Base-by-base conservation (phyloP, 1,140 invertebrate species). In the Ceratoteleas bidentatus region DNA sequence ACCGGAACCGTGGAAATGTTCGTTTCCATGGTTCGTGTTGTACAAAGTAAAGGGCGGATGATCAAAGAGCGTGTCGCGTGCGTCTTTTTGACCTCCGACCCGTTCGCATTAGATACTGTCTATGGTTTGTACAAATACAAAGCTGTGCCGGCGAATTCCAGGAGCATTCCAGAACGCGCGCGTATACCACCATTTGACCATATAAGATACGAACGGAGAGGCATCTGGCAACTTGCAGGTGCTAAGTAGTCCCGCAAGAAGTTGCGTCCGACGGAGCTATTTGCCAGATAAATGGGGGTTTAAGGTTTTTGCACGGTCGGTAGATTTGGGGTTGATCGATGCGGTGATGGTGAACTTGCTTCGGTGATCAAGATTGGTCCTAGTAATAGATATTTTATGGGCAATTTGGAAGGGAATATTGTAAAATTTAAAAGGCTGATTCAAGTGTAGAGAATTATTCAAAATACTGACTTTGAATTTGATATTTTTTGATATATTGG, bases 111-210 rank as follows among this genome's bases (percentile, higher is more conserved):
- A 40, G 14, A 32, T 32, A 50, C 0, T 60, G 34, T 57, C 33
- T 56, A 43, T 57, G n/a, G 11, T 73, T 57, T 45, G n/a, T 54
- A 54, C 56, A 47, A 38, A 58, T 65, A 9, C 32, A 57, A 57
- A 60, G 34, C 52, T 50, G 43, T 11, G 34, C 34, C 38, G 36
- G 24, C 24, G 24, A 24, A 24, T 24, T 24, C 24, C 24, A 58
- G 62, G 73, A 76, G 73, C 62, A 76, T 76, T 66, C 73, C 73
- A 68, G 73, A 60, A 54, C 62, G 54, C 56, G 53, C 62, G 47
- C n/a, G n/a, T n/a, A n/a, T 24, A 34, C 11, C 24, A 14, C 32
- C 45, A 57, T 60, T 76, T 61, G 4, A 61, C 54, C 56, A 54
- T 76, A 65, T 65, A 65, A 24, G 61, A 74, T 65, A 56, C 10